phyloP scores from a whole-genome alignment of 2,113 vertebrate species.

The Eptesicus fuscus region DNA sequence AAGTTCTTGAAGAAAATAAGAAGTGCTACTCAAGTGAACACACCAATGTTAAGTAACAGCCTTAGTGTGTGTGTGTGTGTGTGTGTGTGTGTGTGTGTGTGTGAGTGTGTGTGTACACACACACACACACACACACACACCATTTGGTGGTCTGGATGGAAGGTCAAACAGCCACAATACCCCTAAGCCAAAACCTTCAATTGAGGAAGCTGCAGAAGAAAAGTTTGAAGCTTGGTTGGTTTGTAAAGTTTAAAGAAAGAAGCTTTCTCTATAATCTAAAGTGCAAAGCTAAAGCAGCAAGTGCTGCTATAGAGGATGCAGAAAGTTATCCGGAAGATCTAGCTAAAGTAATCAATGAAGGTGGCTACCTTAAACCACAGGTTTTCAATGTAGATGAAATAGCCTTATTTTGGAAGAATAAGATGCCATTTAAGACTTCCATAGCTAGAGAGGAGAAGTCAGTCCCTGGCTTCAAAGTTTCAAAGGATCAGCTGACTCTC shows the following conservation, averaged over 20 bases:
- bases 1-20: not conserved
- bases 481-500: not conserved
- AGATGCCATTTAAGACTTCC: not conserved
- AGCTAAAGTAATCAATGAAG: not conserved
- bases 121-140: too few species aligned
- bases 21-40: not conserved
- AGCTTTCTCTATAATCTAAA: not conserved
- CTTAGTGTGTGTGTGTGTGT: too few species aligned
- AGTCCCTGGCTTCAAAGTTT: not conserved
- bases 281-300: not conserved
- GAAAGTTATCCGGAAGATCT: not conserved
- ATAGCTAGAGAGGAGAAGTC: not conserved
- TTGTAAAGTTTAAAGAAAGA: not conserved
- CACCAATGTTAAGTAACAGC: too few species aligned
- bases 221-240: not conserved
- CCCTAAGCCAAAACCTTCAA: not conserved
- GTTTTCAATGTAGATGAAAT: not conserved
- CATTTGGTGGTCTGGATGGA: not conserved
- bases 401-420: not conserved
- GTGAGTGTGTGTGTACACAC: too few species aligned
- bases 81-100: too few species aligned
- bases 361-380: not conserved
- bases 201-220: not conserved
- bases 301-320: not conserved
- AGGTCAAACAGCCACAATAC: not conserved